These are phyloP conservation scores for Mixornis gularis DNA, from an alignment of 2,113 vertebrate genomes.

Conservation along the genomic window DNA sequence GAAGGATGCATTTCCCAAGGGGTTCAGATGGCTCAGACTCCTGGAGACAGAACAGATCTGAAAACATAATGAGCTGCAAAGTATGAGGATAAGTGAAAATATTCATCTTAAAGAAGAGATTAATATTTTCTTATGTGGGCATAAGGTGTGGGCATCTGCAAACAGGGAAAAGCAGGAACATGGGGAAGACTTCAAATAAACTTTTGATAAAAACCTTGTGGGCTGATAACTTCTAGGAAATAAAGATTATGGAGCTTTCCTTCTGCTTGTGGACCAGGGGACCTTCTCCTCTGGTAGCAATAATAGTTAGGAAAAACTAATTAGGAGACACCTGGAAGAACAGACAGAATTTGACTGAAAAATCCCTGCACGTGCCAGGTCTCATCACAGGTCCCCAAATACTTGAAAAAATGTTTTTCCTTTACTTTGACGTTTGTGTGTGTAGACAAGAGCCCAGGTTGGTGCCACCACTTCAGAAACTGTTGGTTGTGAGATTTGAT, in stretches of 20 bases:
- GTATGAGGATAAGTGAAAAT: neutral
- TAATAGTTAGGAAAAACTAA: neutral
- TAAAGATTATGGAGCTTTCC: neutral
- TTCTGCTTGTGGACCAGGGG: neutral
- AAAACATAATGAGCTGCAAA: neutral
- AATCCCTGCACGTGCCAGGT: accelerated
- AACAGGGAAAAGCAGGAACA: neutral
- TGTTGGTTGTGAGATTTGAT: accelerated
- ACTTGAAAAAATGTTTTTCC: neutral
- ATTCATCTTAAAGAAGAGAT: neutral
- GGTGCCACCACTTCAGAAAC: neutral
- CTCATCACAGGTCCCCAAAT: neutral
- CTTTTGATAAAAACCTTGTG: neutral
- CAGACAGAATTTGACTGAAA: neutral
- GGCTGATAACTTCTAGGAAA: neutral
- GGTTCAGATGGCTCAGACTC: neutral
- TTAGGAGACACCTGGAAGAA: neutral
- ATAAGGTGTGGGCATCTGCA: neutral
- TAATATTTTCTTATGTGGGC: neutral
- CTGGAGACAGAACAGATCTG: neutral
- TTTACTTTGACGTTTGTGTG: neutral
- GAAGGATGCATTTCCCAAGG: neutral
- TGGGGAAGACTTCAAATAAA: neutral
- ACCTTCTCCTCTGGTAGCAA: accelerated
- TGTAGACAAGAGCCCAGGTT: neutral